Base-by-base conservation (phyloP, 2,888 invertebrate genomes). In the Cheilosia scutellata region DNA sequence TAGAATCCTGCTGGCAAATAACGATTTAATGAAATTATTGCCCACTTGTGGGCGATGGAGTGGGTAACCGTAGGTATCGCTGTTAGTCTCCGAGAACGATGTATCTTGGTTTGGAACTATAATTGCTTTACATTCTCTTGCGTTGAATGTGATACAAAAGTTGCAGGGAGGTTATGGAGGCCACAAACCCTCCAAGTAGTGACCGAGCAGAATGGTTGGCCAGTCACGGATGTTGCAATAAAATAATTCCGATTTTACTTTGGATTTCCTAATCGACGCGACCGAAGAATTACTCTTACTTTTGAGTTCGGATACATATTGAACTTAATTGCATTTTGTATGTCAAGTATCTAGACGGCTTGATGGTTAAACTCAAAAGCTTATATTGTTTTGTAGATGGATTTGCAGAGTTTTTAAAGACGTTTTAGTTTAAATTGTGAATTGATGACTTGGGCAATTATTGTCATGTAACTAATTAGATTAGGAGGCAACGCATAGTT, bases 21-120 rank as follows among this genome's bases (percentile, higher is more conserved):
- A 77, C 60, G 53, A 66, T 62, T 77, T 82, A 82, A 82, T 78
- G 49, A 82, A 71, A 71, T 71, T 60, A 82, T 77, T 77, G 16
- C 65, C 55, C 42, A 65, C 58, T 58, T 20, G n/a, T 65, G 40
- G 27, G 40, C 27, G 2, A 16, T n/a, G 25, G 27, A 49, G 13
- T 31, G 42, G 55, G 25, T 37, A 40, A 27, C 49, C 57, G 11
- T 27, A n/a, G n/a, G n/a, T n/a, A 49, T 65, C 42, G 53, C 16
- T 51, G 37, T 29, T 20, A 4, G 11, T 42, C 13, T 51, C 9
- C 33, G 27, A 42, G 20, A 47, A 37, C 62, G 25, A 51, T 74
- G 55, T 47, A 37, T 55, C 55, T 63, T 74, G 55, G 42, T 53
- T n/a, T 27, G 11, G 27, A 1, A 11, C 16, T 31, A 1, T 58